Evolutionary conservation across 2,888 invertebrate species (phyloP).

Genomic region (Acronicta alni): DNA sequence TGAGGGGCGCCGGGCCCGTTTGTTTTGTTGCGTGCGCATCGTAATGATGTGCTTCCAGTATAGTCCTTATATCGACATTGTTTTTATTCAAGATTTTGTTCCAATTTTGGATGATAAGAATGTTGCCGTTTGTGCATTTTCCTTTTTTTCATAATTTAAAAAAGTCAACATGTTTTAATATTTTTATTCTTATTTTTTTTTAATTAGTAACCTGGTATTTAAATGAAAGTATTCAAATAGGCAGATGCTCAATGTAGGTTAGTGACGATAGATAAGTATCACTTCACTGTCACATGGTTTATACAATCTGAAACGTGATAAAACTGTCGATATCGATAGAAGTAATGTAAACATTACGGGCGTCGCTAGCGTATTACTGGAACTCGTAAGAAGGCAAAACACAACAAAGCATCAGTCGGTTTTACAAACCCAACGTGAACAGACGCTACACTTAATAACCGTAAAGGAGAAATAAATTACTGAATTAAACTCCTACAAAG

Average conservation of each 20-base stretch:
- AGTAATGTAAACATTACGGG: constrained; percentile 81
- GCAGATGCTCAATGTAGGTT: neutral
- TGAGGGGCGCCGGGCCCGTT: constrained; percentile 73
- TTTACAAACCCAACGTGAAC: constrained; percentile 69
- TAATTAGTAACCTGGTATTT: too few relatives aligned
- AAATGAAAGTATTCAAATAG: neutral
- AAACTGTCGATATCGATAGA: constrained; percentile 76
- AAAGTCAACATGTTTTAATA: neutral
- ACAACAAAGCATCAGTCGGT: constrained; percentile 87
- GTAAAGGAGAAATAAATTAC: constrained; percentile 47
- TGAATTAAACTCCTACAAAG: constrained; percentile 57
- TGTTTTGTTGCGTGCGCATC: constrained; percentile 81
- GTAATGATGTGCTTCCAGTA: constrained; percentile 55
- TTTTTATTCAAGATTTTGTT: constrained; percentile 16
- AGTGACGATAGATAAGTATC: constrained; percentile 16
- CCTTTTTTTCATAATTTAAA: too few relatives aligned
- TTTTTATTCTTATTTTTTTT: too few relatives aligned
- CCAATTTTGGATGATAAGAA: neutral
- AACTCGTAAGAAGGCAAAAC: constrained; percentile 82
- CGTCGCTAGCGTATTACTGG: constrained; percentile 73
- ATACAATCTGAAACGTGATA: constrained; percentile 38
- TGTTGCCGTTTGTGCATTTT: too few relatives aligned
- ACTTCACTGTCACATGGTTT: constrained; percentile 24
- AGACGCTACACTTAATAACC: constrained; percentile 63
- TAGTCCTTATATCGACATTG: constrained; percentile 54